Evolutionary conservation across 2,797 vertebrate genomes (phyloP).

Genomic region (Iguana delicatissima): DNA sequence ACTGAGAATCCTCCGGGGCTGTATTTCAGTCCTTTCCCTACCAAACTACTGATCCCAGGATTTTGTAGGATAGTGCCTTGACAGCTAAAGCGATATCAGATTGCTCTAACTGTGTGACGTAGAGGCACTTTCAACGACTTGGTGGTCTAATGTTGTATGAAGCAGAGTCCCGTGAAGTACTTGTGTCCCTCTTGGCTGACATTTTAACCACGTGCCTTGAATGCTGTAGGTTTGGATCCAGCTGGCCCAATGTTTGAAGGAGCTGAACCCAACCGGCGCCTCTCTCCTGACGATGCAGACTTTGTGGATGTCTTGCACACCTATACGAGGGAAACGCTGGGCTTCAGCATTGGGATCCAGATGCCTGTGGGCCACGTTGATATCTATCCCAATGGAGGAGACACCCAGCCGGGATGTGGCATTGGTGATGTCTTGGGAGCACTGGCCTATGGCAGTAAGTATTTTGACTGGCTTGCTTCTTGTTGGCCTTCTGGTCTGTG

Average conservation of each 20-base stretch:
- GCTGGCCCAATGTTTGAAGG: constrained; percentile 97
- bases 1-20: too few species aligned
- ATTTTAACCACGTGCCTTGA: constrained; percentile 3
- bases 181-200: fast-evolving
- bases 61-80: too few species aligned
- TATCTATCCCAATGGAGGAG: constrained; percentile 95
- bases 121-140: too few species aligned
- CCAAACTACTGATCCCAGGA: too few species aligned
- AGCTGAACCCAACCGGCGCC: constrained; percentile 83
- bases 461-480: background rate
- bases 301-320: constrained; percentile 98
- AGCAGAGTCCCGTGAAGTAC: background rate
- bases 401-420: constrained; percentile 93
- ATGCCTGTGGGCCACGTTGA: constrained; percentile 95
- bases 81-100: too few species aligned
- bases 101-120: too few species aligned
- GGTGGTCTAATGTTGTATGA: background rate
- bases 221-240: constrained; percentile 89
- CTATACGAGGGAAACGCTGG: constrained; percentile 90
- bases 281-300: constrained; percentile 94
- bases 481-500: background rate
- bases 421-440: constrained; percentile 87
- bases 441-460: constrained; percentile 90
- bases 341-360: constrained; percentile 96
- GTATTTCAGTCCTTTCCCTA: too few species aligned